phyloP scores from a whole-genome alignment of 2,888 invertebrate genomes.

The Philopedon plagiatum region DNA sequence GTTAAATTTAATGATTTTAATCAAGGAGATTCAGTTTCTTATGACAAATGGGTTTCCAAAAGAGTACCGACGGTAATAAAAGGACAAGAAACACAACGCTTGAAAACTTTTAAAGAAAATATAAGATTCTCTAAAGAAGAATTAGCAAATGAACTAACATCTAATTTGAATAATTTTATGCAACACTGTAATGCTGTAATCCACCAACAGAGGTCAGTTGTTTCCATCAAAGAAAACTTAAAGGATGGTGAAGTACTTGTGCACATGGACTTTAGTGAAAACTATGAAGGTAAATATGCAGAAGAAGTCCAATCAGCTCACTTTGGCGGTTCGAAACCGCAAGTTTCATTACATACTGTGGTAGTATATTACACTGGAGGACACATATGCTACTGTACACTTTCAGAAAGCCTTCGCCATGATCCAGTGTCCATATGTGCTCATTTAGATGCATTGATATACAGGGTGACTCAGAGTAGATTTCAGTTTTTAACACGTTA shows the following conservation, averaged over 20 bases:
- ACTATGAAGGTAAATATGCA: constrained; percentile 33
- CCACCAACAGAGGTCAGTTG: neutral
- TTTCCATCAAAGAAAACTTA: neutral
- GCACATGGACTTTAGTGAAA: constrained; percentile 40
- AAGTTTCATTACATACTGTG: constrained; percentile 38
- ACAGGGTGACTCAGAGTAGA: too few species aligned
- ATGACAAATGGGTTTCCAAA: neutral
- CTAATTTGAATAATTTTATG: neutral
- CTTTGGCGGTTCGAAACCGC: constrained; percentile 41
- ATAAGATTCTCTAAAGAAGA: neutral
- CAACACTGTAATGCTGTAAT: neutral
- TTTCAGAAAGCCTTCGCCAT: constrained; percentile 29
- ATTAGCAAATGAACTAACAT: neutral
- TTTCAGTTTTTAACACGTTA: too few species aligned
- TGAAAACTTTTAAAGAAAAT: neutral
- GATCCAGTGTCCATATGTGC: constrained; percentile 37
- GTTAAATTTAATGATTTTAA: neutral
- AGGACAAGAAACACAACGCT: constrained; percentile 5
- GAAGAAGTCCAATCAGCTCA: constrained; percentile 32
- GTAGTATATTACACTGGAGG: constrained; percentile 11
- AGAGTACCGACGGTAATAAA: neutral
- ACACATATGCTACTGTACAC: constrained; percentile 24
- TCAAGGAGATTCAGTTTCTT: neutral
- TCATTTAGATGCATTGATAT: constrained; percentile 23
- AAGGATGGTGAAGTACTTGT: neutral